Evolutionary conservation across 2,797 vertebrate genomes (phyloP), one percentile per base, ranked within the genome.

Genomic region (Garrulus glandarius): DNA sequence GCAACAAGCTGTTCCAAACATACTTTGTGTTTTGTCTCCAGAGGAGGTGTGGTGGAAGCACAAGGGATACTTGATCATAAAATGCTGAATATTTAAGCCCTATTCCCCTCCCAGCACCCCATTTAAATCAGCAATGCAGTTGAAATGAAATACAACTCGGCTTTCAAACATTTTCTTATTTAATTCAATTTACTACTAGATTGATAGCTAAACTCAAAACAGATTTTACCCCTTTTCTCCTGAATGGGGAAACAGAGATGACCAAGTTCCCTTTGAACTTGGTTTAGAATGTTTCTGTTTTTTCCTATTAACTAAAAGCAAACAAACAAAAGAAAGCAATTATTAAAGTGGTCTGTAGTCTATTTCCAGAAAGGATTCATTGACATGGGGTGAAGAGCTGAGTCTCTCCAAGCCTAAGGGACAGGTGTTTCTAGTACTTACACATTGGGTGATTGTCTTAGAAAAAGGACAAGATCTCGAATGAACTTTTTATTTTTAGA

Each of bases 101-200:
- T 84, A 59, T 89, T 56, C 10, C 71, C 59, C 34, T 90, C 81
- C 87, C 52, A 92, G 69, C 32, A 79, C 29, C 15, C 89, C 39
- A 74, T 91, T 92, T 92, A 95, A 96, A 96, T 83, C 94, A 95
- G 91, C 76, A 80, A 16, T 83, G 87, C 44, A 82, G 67, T 17
- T 88, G 52, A 87, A 93, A 94, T 95, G 96, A 97, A 97, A 97
- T 88, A 93, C 78, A 97, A 95, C 84, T 94, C 94, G 7, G 85
- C 78, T 96, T 97, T 97, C 96, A 97, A 97, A 96, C 95, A 94
- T 96, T 95, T 96, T 96, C 20, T 16, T 85, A 89, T 96, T 91
- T 97, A 96, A 96, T 96, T 96, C 82, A 92, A 97, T 97, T 97
- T 97, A 89, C 93, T 91, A 90, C 78, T 84, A 96, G 89, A 93